A percentile compares a stretch with the other conserved stretches of the same genome.
phyloP scores from a whole-genome alignment of 2,888 invertebrate genomes.

The Lomographa bimaculata region DNA sequence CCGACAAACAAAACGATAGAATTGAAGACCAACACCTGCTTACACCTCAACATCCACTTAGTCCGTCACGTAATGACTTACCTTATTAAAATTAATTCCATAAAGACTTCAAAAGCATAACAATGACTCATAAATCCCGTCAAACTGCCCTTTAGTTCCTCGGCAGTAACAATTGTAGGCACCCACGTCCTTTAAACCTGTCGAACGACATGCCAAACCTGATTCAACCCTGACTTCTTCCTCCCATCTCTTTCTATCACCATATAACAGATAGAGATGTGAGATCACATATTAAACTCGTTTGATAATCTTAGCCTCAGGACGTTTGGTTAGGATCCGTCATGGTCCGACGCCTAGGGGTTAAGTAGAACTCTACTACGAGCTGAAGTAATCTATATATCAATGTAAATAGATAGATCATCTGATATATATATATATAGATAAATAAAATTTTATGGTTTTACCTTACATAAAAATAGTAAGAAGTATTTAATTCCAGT shows the following conservation, averaged over 20 bases:
- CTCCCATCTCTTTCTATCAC: slow-evolving; percentile 31
- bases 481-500: too few relatives aligned
- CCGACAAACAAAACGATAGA: too few relatives aligned
- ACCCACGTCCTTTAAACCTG: slow-evolving; percentile 60
- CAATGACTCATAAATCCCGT: slow-evolving; percentile 26
- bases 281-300: slow-evolving; percentile 39
- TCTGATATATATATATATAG: too few relatives aligned
- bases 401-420: too few relatives aligned
- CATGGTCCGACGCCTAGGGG: slow-evolving; percentile 70
- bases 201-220: slow-evolving; percentile 53
- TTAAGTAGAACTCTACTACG: too few relatives aligned
- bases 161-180: slow-evolving; percentile 51
- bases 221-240: slow-evolving; percentile 43
- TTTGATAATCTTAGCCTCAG: slow-evolving; percentile 66
- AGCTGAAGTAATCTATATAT: too few relatives aligned
- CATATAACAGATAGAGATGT: slow-evolving; percentile 15
- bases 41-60: too few relatives aligned
- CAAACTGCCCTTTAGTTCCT: slow-evolving; percentile 30
- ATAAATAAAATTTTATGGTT: too few relatives aligned
- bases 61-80: slow-evolving; percentile 7
- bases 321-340: slow-evolving; percentile 71
- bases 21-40: too few relatives aligned
- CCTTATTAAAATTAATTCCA: slow-evolving; percentile 20
- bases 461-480: too few relatives aligned
- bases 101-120: slow-evolving; percentile 18